A percentile compares a stretch with the other conserved stretches of the same genome.
Conservation (phyloP, 2,797 vertebrate species). For the Agapornis canus region DNA sequence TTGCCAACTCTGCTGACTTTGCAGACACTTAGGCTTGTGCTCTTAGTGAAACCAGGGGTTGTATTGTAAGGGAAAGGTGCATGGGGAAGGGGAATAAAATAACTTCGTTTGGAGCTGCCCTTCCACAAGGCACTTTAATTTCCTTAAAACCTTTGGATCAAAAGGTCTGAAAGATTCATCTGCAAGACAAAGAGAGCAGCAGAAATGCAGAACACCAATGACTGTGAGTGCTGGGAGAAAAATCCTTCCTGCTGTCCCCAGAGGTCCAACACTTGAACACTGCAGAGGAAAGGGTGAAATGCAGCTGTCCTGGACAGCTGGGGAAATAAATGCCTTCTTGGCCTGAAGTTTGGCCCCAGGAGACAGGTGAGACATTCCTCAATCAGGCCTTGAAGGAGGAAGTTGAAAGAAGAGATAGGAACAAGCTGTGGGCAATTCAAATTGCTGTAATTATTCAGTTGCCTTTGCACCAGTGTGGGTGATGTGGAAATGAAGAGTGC, state of each 20-base stretch:
- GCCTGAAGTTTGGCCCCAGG: not conserved
- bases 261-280: not conserved
- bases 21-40: not conserved
- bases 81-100: not conserved
- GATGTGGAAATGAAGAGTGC: not conserved
- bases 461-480: not conserved
- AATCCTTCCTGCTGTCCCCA: not conserved
- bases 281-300: not conserved
- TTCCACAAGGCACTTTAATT: not conserved
- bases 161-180: not conserved
- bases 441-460: conserved; percentile 21
- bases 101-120: not conserved
- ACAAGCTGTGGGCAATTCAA: not conserved
- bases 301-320: not conserved
- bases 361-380: not conserved
- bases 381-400: not conserved
- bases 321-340: not conserved
- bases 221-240: not conserved
- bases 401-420: conserved; percentile 15
- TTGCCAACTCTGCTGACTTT: not conserved
- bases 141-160: not conserved
- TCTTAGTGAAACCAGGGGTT: not conserved
- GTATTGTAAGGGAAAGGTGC: not conserved
- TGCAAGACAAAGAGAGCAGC: not conserved
- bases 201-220: not conserved